These are phyloP conservation scores for Branchinecta sandiegonensis DNA, from an alignment of 2,888 invertebrate species.

Conservation along the genomic window DNA sequence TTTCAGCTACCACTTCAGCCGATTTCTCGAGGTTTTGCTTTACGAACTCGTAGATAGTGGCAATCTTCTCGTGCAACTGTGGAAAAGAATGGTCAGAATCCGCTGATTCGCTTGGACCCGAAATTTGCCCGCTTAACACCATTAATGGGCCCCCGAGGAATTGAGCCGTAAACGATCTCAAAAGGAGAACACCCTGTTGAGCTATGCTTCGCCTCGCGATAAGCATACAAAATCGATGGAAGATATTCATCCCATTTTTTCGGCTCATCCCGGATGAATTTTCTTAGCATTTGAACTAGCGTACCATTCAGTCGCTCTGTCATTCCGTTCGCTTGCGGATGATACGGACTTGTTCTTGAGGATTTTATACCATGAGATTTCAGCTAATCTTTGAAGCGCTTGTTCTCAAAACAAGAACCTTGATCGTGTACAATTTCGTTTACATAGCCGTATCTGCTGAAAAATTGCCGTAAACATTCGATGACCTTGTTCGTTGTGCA, in stretches of 20 bases:
- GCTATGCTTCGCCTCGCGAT: background rate
- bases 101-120: background rate
- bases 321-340: background rate
- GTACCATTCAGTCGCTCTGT: background rate
- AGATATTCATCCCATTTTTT: slow-evolving; percentile 12
- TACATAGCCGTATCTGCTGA: too few species aligned
- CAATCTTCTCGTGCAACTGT: too few species aligned
- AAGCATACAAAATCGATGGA: background rate
- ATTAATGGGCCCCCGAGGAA: background rate
- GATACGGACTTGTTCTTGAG: background rate
- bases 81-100: too few species aligned
- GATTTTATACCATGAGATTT: background rate
- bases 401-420: too few species aligned
- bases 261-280: slow-evolving; percentile 1
- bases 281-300: slow-evolving; percentile 13
- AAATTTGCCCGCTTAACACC: background rate
- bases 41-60: background rate
- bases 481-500: too few species aligned
- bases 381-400: too few species aligned
- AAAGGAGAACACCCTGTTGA: background rate
- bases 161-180: background rate
- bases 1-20: background rate
- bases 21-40: background rate
- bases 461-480: too few species aligned
- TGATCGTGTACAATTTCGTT: too few species aligned